Percentiles rank a stretch among this genome's conserved stretches.
Conservation (phyloP, 2,888 invertebrate species). For the Aporophyla lueneburgensis region DNA sequence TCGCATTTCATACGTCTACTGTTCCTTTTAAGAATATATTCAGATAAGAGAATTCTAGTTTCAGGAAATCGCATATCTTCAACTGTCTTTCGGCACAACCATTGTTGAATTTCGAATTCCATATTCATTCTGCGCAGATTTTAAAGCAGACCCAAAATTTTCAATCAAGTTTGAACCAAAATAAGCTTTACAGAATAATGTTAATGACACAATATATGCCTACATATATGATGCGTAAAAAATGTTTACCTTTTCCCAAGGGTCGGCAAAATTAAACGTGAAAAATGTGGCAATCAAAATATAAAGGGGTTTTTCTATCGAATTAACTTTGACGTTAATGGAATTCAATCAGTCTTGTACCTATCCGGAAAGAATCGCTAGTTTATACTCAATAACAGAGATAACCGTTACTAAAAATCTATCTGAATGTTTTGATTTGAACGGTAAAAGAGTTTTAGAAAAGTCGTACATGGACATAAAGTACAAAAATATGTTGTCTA, state of each 20-base stretch:
- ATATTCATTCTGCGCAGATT: constrained; percentile 8
- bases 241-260: constrained; percentile 23
- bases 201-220: not conserved
- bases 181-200: not conserved
- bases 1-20: constrained; percentile 34
- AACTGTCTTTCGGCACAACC: constrained; percentile 39
- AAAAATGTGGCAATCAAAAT: constrained; percentile 31
- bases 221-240: not conserved
- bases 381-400: constrained; percentile 6
- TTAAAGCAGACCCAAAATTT: not conserved
- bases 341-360: constrained; percentile 38
- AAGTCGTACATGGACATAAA: not conserved
- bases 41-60: constrained; percentile 37
- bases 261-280: constrained; percentile 10
- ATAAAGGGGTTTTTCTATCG: constrained; percentile 20
- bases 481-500: not conserved
- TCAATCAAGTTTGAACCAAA: constrained; percentile 26
- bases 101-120: constrained; percentile 46
- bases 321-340: constrained; percentile 42
- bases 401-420: not conserved
- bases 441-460: not conserved
- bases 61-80: constrained; percentile 50
- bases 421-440: not conserved
- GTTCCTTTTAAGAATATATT: constrained; percentile 48
- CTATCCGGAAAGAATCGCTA: constrained; percentile 14